Percentiles rank a stretch among this genome's conserved stretches.
phyloP scores from a whole-genome alignment of 2,888 invertebrate species.

The Nesidiocoris tenuis region DNA sequence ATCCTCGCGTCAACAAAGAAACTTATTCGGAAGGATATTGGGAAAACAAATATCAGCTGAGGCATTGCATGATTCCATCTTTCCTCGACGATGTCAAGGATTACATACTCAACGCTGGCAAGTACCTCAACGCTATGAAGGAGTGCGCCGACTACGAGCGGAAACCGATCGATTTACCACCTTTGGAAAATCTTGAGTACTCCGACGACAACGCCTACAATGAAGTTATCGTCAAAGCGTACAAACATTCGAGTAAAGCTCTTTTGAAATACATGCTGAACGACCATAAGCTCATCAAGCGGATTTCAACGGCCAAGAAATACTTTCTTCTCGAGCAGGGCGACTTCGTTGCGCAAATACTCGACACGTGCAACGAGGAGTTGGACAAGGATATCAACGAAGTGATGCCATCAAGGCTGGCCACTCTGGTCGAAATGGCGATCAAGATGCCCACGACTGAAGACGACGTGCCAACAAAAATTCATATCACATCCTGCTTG shows the following conservation, averaged over 20 bases:
- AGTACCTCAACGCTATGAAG: slow-evolving; percentile 95
- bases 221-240: slow-evolving; percentile 82
- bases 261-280: slow-evolving; percentile 82
- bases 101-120: slow-evolving; percentile 90
- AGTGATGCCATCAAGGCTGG: slow-evolving; percentile 82
- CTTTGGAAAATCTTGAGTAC: slow-evolving; percentile 62
- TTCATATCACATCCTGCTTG: slow-evolving; percentile 70
- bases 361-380: slow-evolving; percentile 93
- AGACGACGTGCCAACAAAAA: slow-evolving; percentile 84
- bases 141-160: slow-evolving; percentile 63
- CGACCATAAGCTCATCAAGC: slow-evolving; percentile 81
- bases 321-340: slow-evolving; percentile 89
- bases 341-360: slow-evolving; percentile 90
- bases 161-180: slow-evolving; percentile 48
- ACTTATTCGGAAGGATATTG: slow-evolving; percentile 86
- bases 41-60: slow-evolving; percentile 90
- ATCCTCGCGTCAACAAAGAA: slow-evolving; percentile 28
- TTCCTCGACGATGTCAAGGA: slow-evolving; percentile 84
- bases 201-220: slow-evolving; percentile 62
- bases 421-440: slow-evolving; percentile 87
- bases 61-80: slow-evolving; percentile 73
- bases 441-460: slow-evolving; percentile 77
- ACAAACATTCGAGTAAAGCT: slow-evolving; percentile 86
- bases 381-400: slow-evolving; percentile 86
- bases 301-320: slow-evolving; percentile 50